These are phyloP conservation scores for Vanessa cardui DNA, from an alignment of 2,888 invertebrate genomes.

Conservation along the genomic window DNA sequence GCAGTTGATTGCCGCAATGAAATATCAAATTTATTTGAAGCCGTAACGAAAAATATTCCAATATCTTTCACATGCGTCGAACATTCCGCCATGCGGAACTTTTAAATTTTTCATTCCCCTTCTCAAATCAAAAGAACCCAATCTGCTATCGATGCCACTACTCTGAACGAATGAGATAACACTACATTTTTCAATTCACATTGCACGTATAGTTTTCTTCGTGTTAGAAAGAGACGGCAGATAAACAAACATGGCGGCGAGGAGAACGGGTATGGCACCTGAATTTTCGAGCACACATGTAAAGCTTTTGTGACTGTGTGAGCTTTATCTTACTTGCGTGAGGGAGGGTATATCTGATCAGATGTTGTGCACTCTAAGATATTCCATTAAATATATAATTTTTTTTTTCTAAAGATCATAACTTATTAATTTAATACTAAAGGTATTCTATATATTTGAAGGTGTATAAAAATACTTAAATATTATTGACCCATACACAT, in stretches of 20 bases:
- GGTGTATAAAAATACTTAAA: no score
- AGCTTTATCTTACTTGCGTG: conserved; percentile 50
- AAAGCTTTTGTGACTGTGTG: conserved; percentile 58
- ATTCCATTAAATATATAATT: not conserved
- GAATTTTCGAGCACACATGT: conserved; percentile 67
- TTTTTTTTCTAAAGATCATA: not conserved
- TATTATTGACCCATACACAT: no score
- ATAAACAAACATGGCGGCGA: conserved; percentile 73
- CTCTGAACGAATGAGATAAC: conserved; percentile 58
- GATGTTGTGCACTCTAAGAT: conserved; percentile 55
- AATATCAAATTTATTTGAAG: conserved; percentile 40
- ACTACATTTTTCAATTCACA: conserved; percentile 50
- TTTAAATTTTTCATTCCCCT: conserved; percentile 74
- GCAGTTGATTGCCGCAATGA: conserved; percentile 44
- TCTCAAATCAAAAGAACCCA: conserved; percentile 69
- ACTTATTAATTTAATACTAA: no score
- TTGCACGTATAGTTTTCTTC: conserved; percentile 38
- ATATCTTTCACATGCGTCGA: conserved; percentile 44
- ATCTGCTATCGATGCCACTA: conserved; percentile 55
- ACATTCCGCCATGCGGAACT: conserved; percentile 53
- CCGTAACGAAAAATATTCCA: conserved; percentile 41
- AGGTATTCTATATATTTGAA: no score
- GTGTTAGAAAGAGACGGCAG: conserved; percentile 43
- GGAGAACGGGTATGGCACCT: conserved; percentile 57
- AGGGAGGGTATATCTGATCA: conserved; percentile 58